Base-by-base conservation (phyloP, 2,797 vertebrate genomes). In the Cheirogaleus major region DNA sequence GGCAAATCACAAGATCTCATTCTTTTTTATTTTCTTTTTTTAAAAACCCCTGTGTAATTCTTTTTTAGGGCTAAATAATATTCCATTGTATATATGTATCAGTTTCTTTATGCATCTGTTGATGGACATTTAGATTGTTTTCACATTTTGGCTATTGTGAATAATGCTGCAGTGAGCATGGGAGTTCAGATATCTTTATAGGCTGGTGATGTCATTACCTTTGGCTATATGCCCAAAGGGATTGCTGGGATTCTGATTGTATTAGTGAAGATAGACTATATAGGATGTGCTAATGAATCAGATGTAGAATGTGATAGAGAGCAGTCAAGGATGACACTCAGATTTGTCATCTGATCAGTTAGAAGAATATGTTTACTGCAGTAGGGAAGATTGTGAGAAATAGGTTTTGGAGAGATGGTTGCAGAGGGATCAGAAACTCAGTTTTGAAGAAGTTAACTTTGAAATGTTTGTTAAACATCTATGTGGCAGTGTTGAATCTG, bases 381-480 rank as follows among this genome's bases (percentile, higher is more conserved):
- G 4, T 82, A 50, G 38, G 35, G 25, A 89, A 92, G 38, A 61
- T 18, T 67, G 7, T 35, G 50, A 61, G 67, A 92, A 89, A 18
- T 48, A 89, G 18, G 13, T 91, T 93, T 91, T 4, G 18, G 27
- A 32, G 18, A 72, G 45, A 22, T 43, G 20, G 25, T 84, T 89
- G 22, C 84, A 69, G 48, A 93, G 63, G 55, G 27, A 73, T 83
- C 69, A 70, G 69, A 63, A 92, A 55, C 30, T 93, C 17, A 14
- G 4, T 89, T 96, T 43, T 93, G 35, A 65, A 76, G 59, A 88
- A 69, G 35, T 93, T 96, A 73, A 69, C 57, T 86, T 90, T 83
- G 70, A 90, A 85, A 89, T 61, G 1, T 88, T 59, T 88, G 27
- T 89, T 92, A 81, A 69, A 43, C 10, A 79, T 94, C 50, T 12